Evolutionary conservation across 2,888 invertebrate species (phyloP).

Genomic region (Melanostoma mellinum): DNA sequence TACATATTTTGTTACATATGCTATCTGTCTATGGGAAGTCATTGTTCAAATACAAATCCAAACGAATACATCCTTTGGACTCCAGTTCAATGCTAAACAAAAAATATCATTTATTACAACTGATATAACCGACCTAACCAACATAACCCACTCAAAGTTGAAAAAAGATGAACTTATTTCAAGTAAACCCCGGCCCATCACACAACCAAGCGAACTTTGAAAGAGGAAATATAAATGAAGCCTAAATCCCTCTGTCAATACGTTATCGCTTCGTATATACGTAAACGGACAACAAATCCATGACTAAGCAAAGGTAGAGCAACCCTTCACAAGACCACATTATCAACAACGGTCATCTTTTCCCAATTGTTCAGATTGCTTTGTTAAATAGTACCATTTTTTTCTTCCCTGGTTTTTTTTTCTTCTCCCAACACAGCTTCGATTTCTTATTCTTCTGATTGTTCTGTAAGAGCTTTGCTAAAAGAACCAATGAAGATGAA

Average conservation of each 20-base stretch:
- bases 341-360: conserved; percentile 62
- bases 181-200: not conserved
- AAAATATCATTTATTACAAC: too few species aligned
- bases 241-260: conserved; percentile 30
- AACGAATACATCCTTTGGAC: too few species aligned
- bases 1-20: too few species aligned
- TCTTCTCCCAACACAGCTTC: conserved; percentile 10
- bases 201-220: not conserved
- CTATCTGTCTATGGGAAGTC: too few species aligned
- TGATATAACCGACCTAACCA: too few species aligned
- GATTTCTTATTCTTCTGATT: conserved; percentile 54
- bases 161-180: conserved; percentile 2
- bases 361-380: conserved; percentile 41
- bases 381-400: conserved; percentile 21
- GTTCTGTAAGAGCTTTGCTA: conserved; percentile 23
- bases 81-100: too few species aligned
- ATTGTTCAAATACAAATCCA: too few species aligned
- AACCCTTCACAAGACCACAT: conserved; percentile 48
- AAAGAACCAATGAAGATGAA: conserved; percentile 37
- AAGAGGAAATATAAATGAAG: conserved; percentile 28
- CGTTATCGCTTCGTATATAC: not conserved
- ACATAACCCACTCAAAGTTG: too few species aligned
- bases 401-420: not conserved
- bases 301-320: conserved; percentile 30
- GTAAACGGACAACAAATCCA: conserved; percentile 8